phyloP scores from a whole-genome alignment of 2,797 vertebrate genomes.

The Enteromius paludinosus region DNA sequence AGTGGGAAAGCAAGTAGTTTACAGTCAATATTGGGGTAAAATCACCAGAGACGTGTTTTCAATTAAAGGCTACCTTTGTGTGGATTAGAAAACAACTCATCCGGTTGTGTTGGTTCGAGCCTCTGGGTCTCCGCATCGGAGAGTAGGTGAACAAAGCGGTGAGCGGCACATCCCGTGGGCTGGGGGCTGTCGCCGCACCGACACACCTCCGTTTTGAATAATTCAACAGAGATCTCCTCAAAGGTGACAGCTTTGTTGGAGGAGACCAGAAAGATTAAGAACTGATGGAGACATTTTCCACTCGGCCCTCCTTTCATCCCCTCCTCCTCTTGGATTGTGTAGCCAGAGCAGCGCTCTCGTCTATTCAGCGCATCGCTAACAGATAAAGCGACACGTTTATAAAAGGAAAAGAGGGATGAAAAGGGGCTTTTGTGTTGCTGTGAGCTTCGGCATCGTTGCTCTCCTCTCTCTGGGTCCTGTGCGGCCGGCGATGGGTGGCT shows the following conservation, averaged over 20 bases:
- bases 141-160: conserved; percentile 20
- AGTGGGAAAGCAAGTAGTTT: conserved; percentile 29
- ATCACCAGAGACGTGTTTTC: conserved; percentile 46
- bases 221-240: conserved; percentile 54
- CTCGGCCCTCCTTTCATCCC: not conserved
- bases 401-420: conserved; percentile 29
- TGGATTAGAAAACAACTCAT: conserved; percentile 46
- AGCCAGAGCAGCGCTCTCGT: not conserved
- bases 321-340: conserved; percentile 30
- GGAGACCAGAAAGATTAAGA: conserved; percentile 46
- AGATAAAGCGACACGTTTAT: conserved; percentile 44
- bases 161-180: not conserved
- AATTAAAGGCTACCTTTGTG: conserved; percentile 47
- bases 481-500: conserved; percentile 31
- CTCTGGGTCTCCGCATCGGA: conserved; percentile 23
- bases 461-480: conserved; percentile 1
- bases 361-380: conserved; percentile 25
- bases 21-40: conserved; percentile 40
- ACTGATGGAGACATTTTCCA: conserved; percentile 47
- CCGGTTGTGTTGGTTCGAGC: conserved; percentile 35
- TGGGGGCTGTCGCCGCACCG: not conserved
- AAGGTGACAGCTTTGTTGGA: conserved; percentile 56
- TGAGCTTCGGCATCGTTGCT: conserved; percentile 11
- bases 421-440: conserved; percentile 37
- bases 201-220: conserved; percentile 47